Evolutionary conservation across 2,797 vertebrate genomes (phyloP), one percentile per base, ranked within the genome.

Genomic region (Dendrocincla fuliginosa): DNA sequence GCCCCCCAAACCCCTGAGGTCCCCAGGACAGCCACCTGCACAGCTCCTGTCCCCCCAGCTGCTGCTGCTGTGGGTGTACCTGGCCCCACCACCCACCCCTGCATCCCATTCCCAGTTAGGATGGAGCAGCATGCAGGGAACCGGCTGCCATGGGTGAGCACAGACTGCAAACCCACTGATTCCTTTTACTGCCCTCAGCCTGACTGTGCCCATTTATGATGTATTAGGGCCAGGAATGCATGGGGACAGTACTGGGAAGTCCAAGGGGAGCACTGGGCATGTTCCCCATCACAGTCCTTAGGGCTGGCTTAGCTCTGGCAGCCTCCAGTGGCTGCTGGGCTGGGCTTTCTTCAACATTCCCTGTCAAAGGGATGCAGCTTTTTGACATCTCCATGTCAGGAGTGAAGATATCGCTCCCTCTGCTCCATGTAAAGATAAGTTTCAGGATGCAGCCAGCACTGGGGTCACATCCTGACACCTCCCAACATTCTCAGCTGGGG

Each of bases 371-470:
- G 85, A 65, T 56, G 73, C 67, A 78, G 73, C 64, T 85, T 96
- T 91, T 44, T 95, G 93, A 95, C 94, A 95, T 90, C 71, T 91
- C 69, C 1, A 8, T 90, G 87, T 77, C 80, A 86, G 79, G 88
- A 96, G 35, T 44, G 93, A 86, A 94, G 95, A 95, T 77, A 93
- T 60, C 82, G 81, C 73, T 69, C 81, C 5, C 23, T 41, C 85
- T 93, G 35, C 71, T 95, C 69, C 4, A 0, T 42, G 70, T 65
- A 84, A 67, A 96, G 94, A 93, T 67, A 64, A 95, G 59, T 94
- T 73, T 84, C 93, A 97, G 96, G 95, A 85, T 52, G 41, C 55
- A 75, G 95, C 93, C 96, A 98, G 87, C 27, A 3, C 68, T 76
- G 60, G 65, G 84, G 91, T 86, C 16, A 0, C 86, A 94, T 93